These are phyloP conservation scores for Merops nubicus DNA, from an alignment of 2,113 vertebrate species.

Conservation along the genomic window DNA sequence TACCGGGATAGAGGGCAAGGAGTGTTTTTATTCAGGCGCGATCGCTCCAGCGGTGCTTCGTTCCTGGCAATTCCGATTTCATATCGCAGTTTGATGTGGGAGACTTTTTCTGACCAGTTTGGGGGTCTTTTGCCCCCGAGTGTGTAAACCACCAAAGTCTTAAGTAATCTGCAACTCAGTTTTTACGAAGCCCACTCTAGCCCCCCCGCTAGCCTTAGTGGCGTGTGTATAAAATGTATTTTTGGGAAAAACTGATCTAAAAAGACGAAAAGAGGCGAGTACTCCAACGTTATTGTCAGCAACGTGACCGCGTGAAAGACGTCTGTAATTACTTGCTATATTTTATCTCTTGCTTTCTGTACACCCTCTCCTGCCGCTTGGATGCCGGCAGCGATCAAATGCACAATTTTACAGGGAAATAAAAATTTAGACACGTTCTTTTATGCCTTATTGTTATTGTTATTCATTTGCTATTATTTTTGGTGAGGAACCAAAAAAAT, in stretches of 20 bases:
- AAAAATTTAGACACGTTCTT: constrained; percentile 23
- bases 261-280: background rate
- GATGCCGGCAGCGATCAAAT: background rate
- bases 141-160: background rate
- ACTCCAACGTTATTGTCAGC: background rate
- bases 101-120: background rate
- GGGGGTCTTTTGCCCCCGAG: background rate
- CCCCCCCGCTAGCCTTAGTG: background rate
- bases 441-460: constrained; percentile 30
- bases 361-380: background rate
- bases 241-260: background rate
- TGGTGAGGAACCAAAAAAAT: constrained; percentile 59
- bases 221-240: background rate
- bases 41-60: background rate
- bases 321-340: background rate
- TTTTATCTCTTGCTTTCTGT: constrained; percentile 11
- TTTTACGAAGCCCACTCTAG: background rate
- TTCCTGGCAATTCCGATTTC: background rate
- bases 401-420: constrained; percentile 47
- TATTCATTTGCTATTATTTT: constrained; percentile 59
- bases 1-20: background rate
- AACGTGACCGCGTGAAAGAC: background rate
- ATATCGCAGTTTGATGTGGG: background rate
- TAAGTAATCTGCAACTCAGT: background rate
- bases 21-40: background rate